A percentile compares a stretch with the other conserved stretches of the same genome.
Evolutionary conservation across 2,888 invertebrate species (phyloP).

Genomic region (Molanna angustata): DNA sequence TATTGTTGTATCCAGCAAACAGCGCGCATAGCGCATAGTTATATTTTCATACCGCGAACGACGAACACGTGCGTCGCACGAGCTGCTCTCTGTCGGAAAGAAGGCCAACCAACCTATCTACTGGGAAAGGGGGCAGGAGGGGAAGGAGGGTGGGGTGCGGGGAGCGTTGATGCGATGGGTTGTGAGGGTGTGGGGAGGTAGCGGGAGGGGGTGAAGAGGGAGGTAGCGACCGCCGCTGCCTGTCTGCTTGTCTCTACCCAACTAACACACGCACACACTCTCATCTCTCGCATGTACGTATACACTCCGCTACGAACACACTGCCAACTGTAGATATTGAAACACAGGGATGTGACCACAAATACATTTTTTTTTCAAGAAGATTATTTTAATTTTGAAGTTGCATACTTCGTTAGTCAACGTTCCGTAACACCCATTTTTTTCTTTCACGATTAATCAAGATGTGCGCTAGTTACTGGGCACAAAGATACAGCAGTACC

Average conservation of each 20-base stretch:
- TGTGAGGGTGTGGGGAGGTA: not conserved
- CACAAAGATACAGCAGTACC: no score
- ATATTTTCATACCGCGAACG: no score
- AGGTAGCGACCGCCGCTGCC: conserved; percentile 20
- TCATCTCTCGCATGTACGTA: not conserved
- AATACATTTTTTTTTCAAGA: no score
- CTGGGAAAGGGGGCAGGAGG: conserved; percentile 6
- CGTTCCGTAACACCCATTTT: no score
- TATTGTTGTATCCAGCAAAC: no score
- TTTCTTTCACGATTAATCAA: no score
- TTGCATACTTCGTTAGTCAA: no score
- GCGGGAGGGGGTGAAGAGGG: conserved; percentile 4
- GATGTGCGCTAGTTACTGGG: no score
- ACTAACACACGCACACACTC: conserved; percentile 12
- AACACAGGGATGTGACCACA: not conserved
- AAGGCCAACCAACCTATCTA: conserved; percentile 28
- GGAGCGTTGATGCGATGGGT: not conserved
- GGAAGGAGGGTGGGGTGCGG: not conserved
- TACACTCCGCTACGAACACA: not conserved
- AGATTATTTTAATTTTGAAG: no score
- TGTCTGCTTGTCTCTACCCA: conserved; percentile 23
- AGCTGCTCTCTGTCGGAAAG: conserved; percentile 26
- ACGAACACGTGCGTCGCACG: conserved; percentile 23
- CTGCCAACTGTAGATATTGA: not conserved
- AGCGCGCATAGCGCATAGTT: no score